Conservation (phyloP, 2,797 vertebrate genomes). For the Cephalopachus bancanus region DNA sequence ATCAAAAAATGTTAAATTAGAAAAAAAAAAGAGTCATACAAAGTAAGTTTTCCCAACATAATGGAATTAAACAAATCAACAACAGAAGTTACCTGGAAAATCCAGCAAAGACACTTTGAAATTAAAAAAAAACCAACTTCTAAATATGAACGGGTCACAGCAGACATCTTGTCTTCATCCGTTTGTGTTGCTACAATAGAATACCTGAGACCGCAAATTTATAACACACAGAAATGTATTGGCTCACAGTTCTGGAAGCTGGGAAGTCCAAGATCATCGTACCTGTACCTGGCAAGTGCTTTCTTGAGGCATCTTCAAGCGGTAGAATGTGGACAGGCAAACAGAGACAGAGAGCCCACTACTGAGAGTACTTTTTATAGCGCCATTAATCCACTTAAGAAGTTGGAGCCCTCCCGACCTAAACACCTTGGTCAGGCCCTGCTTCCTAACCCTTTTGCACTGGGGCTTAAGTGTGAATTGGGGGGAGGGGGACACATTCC, state of each 20-base stretch:
- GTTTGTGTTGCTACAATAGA: not conserved
- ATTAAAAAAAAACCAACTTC: not conserved
- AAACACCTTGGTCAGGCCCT: not conserved
- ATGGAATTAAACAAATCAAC: not conserved
- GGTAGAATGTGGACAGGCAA: no score
- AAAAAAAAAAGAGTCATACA: not conserved
- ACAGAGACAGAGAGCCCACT: not conserved
- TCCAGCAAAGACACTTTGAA: not conserved
- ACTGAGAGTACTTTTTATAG: not conserved
- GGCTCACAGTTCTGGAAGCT: not conserved
- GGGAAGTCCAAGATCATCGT: not conserved
- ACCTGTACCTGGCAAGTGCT: not conserved
- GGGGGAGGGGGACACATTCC: not conserved
- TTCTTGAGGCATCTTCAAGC: not conserved
- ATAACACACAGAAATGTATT: not conserved
- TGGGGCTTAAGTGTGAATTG: not conserved
- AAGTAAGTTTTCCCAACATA: not conserved
- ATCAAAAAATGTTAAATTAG: not conserved
- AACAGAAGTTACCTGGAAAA: not conserved
- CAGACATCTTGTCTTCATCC: not conserved
- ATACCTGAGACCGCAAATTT: not conserved
- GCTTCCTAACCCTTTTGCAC: not conserved
- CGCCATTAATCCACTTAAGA: not conserved
- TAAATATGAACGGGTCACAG: not conserved
- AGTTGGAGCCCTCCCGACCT: no score